phyloP scores from a whole-genome alignment of 2,113 vertebrate species.

The Galbula dea region DNA sequence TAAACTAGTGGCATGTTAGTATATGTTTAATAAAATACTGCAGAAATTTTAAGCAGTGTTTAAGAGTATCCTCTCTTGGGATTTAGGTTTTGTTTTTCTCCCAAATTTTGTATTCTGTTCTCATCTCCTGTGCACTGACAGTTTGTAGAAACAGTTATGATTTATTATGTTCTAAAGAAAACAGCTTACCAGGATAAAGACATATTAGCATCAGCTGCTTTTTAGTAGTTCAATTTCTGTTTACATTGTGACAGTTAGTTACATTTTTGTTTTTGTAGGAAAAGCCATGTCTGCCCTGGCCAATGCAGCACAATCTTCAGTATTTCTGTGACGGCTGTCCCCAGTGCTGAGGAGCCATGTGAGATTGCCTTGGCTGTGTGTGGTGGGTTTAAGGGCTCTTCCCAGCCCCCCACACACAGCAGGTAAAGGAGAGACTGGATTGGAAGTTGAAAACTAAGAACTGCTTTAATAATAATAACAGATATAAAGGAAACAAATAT shows the following conservation, averaged over 20 bases:
- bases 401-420: too few relatives aligned
- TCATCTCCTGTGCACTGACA: neutral
- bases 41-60: neutral
- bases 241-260: neutral
- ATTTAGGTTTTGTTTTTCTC: neutral
- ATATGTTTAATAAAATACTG: neutral
- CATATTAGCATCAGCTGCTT: neutral
- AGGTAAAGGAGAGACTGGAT: too few relatives aligned
- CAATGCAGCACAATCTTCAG: neutral
- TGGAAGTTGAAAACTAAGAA: too few relatives aligned
- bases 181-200: neutral
- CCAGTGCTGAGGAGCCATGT: fast-evolving
- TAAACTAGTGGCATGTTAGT: neutral
- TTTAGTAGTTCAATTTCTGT: neutral
- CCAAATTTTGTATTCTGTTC: neutral
- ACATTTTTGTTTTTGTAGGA: neutral
- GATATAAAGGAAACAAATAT: too few relatives aligned
- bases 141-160: neutral
- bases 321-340: neutral
- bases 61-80: neutral
- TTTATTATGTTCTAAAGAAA: neutral
- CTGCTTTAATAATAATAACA: too few relatives aligned
- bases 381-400: too few relatives aligned
- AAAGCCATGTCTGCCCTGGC: neutral
- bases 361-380: too few relatives aligned